Conservation (phyloP, 2,113 vertebrate genomes). For the Hemiscyllium ocellatum region DNA sequence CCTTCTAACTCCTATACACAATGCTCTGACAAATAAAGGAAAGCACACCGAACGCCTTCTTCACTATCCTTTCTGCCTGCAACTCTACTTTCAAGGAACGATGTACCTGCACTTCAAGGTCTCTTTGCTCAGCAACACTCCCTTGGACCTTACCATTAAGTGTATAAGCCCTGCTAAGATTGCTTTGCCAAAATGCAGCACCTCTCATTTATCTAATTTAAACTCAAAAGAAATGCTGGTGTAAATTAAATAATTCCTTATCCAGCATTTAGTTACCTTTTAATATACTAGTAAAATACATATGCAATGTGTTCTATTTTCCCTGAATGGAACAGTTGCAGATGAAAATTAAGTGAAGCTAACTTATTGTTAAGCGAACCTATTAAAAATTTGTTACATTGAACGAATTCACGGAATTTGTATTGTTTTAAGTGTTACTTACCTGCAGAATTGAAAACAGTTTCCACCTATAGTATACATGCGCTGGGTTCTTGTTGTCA, state of each 20-base stretch:
- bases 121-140: too few species aligned
- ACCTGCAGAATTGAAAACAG: conserved; percentile 70
- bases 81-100: too few species aligned
- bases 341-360: not conserved
- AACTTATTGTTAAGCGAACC: not conserved
- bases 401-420: not conserved
- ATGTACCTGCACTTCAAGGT: too few species aligned
- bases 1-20: too few species aligned
- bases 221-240: not conserved
- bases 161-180: too few species aligned
- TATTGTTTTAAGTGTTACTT: not conserved
- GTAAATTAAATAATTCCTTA: not conserved
- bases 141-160: too few species aligned
- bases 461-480: conserved; percentile 71
- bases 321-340: not conserved
- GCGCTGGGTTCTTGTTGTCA: conserved; percentile 68
- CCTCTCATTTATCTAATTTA: too few species aligned
- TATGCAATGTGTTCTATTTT: not conserved
- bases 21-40: too few species aligned
- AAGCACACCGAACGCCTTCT: too few species aligned
- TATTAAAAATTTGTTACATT: not conserved
- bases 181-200: too few species aligned
- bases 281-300: not conserved
- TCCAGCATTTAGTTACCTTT: not conserved
- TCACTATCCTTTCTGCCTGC: too few species aligned